Evolutionary conservation across 2,888 invertebrate genomes (phyloP).

Genomic region (Theristus sp.): DNA sequence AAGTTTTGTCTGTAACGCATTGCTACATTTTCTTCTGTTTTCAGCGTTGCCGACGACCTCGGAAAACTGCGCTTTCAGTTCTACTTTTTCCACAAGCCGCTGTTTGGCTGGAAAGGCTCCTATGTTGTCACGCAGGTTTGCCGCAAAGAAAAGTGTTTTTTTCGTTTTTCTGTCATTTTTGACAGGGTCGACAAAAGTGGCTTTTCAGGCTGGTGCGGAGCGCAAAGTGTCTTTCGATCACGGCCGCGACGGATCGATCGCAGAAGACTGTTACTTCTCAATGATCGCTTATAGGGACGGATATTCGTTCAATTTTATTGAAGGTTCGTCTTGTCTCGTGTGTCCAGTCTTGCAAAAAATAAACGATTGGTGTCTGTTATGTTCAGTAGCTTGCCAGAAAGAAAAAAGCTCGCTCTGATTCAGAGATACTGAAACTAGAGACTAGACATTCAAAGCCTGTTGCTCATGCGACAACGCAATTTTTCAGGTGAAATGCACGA

Average conservation of each 20-base stretch:
- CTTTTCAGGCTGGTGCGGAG: conserved; percentile 47
- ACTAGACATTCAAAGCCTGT: too few relatives aligned
- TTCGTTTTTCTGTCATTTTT: too few relatives aligned
- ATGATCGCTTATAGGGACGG: conserved; percentile 81
- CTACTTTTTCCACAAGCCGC: conserved; percentile 72
- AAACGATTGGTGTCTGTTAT: not conserved
- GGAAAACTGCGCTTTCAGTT: conserved; percentile 83
- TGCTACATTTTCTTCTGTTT: too few relatives aligned
- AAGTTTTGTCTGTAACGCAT: too few relatives aligned
- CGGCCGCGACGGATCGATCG: conserved; percentile 86
- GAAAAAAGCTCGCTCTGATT: conserved; percentile 89
- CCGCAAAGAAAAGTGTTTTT: too few relatives aligned
- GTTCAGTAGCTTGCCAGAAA: conserved; percentile 63
- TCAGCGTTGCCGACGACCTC: conserved; percentile 85
- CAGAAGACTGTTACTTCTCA: conserved; percentile 89
- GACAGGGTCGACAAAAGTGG: not conserved
- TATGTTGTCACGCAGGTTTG: conserved; percentile 78
- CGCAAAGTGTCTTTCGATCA: conserved; percentile 80
- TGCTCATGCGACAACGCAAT: too few relatives aligned
- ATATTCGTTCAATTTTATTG: conserved; percentile 79
- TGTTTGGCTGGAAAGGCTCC: conserved; percentile 95
- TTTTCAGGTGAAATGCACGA: conserved; percentile 84
- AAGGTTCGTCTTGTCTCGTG: conserved; percentile 45
- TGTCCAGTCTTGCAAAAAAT: not conserved
- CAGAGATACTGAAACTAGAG: too few relatives aligned